Conservation (phyloP, 2,888 invertebrate species). For the Chirona hameri region DNA sequence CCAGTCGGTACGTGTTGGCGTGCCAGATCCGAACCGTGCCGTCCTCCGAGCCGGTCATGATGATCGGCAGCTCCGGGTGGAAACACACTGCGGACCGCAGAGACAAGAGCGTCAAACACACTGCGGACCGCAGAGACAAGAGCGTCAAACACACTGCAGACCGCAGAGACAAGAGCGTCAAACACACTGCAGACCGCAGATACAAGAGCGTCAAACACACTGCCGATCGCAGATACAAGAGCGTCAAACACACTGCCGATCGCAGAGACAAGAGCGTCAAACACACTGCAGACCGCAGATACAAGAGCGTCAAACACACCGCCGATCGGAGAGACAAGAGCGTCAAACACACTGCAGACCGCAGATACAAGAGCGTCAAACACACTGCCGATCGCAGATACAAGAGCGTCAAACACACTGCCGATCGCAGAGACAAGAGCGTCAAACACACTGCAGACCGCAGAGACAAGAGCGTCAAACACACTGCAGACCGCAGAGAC, state of each 20-base stretch:
- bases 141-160: constrained; percentile 68
- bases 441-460: constrained; percentile 68
- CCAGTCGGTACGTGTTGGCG: constrained; percentile 93
- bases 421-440: not conserved
- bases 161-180: constrained; percentile 47
- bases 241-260: constrained; percentile 68
- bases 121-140: constrained; percentile 46
- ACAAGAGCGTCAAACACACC: constrained; percentile 68
- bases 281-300: constrained; percentile 57
- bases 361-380: constrained; percentile 53
- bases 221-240: not conserved
- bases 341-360: constrained; percentile 68
- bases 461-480: constrained; percentile 56
- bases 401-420: constrained; percentile 68
- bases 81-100: constrained; percentile 66
- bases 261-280: constrained; percentile 53
- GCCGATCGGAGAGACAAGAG: not conserved
- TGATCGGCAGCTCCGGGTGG: constrained; percentile 96
- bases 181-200: constrained; percentile 61
- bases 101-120: constrained; percentile 64
- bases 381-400: constrained; percentile 57
- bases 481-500: constrained; percentile 54
- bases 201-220: constrained; percentile 68
- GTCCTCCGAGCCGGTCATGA: constrained; percentile 96
- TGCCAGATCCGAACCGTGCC: constrained; percentile 98